These are phyloP conservation scores for Amblyopsis hoosieri DNA, from an alignment of 2,797 vertebrate species.

Conservation along the genomic window DNA sequence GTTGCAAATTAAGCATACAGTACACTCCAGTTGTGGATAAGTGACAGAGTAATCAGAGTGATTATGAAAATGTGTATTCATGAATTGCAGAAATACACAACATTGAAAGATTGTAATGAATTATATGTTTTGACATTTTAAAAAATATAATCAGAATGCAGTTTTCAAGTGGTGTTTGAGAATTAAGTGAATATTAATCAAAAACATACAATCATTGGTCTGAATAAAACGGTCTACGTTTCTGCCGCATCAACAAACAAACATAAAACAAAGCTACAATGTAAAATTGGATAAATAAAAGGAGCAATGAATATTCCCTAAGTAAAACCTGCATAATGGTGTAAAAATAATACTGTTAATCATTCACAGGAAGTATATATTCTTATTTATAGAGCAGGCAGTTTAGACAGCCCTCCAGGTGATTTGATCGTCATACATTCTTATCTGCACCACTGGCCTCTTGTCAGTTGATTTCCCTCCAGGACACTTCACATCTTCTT, in stretches of 20 bases:
- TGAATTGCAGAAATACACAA: too few relatives aligned
- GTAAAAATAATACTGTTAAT: conserved; percentile 27
- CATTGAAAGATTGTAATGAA: too few relatives aligned
- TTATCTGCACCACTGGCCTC: conserved; percentile 20
- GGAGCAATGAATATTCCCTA: conserved; percentile 13
- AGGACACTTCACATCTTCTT: conserved; percentile 49
- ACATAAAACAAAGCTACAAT: conserved; percentile 43
- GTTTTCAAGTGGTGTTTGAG: conserved; percentile 20
- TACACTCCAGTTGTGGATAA: background rate
- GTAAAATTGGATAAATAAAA: conserved; percentile 50
- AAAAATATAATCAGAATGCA: background rate
- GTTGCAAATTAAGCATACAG: conserved; percentile 5
- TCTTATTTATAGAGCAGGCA: conserved; percentile 19
- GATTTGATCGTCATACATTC: conserved; percentile 14
- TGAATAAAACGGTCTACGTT: conserved; percentile 3
- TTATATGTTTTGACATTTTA: too few relatives aligned
- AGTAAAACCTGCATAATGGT: conserved; percentile 35
- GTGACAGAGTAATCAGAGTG: background rate
- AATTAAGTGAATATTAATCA: background rate
- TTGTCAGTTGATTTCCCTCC: background rate
- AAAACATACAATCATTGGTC: background rate
- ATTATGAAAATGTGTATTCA: background rate
- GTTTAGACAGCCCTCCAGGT: conserved; percentile 42
- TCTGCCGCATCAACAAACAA: conserved; percentile 13
- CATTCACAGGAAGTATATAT: conserved; percentile 3